A percentile compares a stretch with the other conserved stretches of the same genome.
Evolutionary conservation across 1,140 invertebrate genomes (phyloP).

Genomic region (Eciton burchellii): DNA sequence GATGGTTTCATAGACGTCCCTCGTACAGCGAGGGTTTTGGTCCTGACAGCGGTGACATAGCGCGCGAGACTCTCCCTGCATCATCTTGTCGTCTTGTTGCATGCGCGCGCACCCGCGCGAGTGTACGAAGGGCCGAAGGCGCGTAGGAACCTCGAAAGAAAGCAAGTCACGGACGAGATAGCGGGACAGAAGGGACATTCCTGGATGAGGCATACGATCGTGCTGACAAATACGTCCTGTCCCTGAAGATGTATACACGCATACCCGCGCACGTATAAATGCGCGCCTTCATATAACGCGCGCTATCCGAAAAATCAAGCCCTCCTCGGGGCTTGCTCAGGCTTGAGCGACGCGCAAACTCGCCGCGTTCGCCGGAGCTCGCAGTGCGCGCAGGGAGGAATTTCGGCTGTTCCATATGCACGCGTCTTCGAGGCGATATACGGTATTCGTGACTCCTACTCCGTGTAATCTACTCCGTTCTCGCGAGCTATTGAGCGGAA

Average conservation of each 20-base stretch:
- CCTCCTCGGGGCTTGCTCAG: constrained; percentile 23
- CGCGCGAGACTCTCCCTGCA: constrained; percentile 49
- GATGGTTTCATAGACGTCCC: constrained; percentile 61
- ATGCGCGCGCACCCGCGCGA: background rate
- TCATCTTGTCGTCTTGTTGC: constrained; percentile 52
- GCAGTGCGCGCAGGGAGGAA: constrained; percentile 39
- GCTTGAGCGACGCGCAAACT: too few relatives aligned
- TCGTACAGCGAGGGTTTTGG: constrained; percentile 63
- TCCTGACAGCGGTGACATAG: constrained; percentile 61
- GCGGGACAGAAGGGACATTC: background rate
- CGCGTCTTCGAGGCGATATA: constrained; percentile 29
- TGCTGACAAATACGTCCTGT: background rate
- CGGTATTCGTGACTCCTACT: constrained; percentile 43
- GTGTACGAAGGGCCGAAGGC: background rate
- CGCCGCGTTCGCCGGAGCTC: too few relatives aligned
- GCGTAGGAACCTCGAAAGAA: background rate
- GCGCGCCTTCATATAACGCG: too few relatives aligned
- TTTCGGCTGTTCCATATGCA: constrained; percentile 45
- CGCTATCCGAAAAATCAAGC: background rate
- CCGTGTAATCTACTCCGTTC: constrained; percentile 61
- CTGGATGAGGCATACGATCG: background rate
- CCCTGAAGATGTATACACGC: background rate
- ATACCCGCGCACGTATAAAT: background rate
- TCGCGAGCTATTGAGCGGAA: constrained; percentile 61
- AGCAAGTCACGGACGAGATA: constrained; percentile 2